Evolutionary conservation across 2,888 invertebrate species (phyloP).

Genomic region (Thysanoteuthis rhombus): DNA sequence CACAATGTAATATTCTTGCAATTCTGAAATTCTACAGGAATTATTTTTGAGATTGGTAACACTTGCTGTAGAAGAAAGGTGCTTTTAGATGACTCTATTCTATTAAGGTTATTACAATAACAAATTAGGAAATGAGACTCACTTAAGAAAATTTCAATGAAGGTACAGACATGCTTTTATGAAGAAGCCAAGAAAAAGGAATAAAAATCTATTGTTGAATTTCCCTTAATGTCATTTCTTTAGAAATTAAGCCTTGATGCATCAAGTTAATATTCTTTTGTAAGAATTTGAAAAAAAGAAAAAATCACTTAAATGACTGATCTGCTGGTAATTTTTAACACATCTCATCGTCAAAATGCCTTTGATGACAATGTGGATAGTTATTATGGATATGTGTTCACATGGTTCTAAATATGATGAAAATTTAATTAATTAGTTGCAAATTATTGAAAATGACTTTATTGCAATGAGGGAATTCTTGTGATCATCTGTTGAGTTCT

Average conservation of each 20-base stretch:
- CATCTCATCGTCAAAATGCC: no score
- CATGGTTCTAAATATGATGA: no score
- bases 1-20: background rate
- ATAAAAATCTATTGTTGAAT: background rate
- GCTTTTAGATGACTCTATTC: background rate
- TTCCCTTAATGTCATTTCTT: background rate
- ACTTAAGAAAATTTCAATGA: background rate
- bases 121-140: background rate
- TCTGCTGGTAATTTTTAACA: no score
- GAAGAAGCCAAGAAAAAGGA: background rate
- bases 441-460: no score
- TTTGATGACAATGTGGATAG: no score
- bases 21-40: background rate
- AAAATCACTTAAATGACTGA: no score
- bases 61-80: background rate
- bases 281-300: no score
- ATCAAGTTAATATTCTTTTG: background rate
- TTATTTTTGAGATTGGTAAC: background rate
- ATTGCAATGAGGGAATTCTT: no score
- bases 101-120: background rate
- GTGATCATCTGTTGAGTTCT: no score
- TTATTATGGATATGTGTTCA: no score
- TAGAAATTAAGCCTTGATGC: background rate
- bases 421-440: no score
- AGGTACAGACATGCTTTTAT: background rate